Conservation (phyloP, 2,888 invertebrate species). For the Heliconius hortense region DNA sequence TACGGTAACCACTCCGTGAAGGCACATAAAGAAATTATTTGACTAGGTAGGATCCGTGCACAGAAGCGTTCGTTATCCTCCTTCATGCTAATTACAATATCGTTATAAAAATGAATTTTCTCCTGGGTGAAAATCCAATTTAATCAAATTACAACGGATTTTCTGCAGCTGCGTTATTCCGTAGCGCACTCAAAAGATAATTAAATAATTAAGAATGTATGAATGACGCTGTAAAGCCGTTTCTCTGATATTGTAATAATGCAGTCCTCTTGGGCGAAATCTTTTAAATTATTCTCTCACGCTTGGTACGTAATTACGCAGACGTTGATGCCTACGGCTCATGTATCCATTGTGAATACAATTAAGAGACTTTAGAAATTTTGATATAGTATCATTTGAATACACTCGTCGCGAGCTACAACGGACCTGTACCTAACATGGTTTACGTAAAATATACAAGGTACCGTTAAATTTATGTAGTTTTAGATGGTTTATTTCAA, state of each 20-base stretch:
- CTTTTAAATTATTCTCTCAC: constrained; percentile 78
- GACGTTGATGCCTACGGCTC: constrained; percentile 59
- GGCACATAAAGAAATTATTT: constrained; percentile 44
- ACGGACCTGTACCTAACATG: neutral
- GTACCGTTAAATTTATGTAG: neutral
- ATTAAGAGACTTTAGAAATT: constrained; percentile 50
- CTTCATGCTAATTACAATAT: constrained; percentile 44
- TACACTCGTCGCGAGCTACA: neutral
- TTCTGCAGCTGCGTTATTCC: constrained; percentile 66
- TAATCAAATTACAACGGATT: constrained; percentile 70
- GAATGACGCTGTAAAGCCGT: constrained; percentile 78
- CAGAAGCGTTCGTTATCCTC: constrained; percentile 34
- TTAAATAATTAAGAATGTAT: constrained; percentile 81
- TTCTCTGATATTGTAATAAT: constrained; percentile 79
- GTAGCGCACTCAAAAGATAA: constrained; percentile 73
- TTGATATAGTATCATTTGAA: constrained; percentile 43
- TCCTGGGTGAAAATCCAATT: constrained; percentile 64
- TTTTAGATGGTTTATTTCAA: neutral
- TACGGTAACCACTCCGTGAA: constrained; percentile 19
- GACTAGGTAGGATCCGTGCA: constrained; percentile 20
- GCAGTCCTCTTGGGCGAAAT: constrained; percentile 77
- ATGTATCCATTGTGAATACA: constrained; percentile 58
- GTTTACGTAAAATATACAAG: neutral
- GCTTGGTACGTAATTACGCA: constrained; percentile 69
- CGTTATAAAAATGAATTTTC: constrained; percentile 56